These are phyloP conservation scores for Hoplostethus mediterraneus DNA, from an alignment of 2,797 vertebrate species.

Conservation along the genomic window DNA sequence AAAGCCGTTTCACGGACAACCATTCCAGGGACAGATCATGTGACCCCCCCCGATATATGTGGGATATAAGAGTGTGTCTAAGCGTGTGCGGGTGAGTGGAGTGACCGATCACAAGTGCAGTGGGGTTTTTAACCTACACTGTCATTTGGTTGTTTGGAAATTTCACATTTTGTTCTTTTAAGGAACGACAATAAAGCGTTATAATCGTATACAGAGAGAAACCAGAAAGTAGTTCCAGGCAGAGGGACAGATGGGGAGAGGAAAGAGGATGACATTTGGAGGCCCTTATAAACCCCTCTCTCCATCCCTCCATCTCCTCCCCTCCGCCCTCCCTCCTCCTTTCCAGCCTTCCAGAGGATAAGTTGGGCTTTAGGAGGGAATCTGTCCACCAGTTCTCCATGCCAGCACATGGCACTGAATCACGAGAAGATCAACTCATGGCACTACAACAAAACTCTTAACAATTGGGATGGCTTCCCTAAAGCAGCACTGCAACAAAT, in stretches of 20 bases:
- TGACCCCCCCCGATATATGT: constrained; percentile 32
- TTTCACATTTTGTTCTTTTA: constrained; percentile 22
- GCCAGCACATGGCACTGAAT: constrained; percentile 60
- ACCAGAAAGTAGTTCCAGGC: neutral
- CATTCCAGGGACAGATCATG: constrained; percentile 21
- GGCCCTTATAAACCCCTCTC: constrained; percentile 54
- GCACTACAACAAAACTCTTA: constrained; percentile 46
- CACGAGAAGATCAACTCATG: constrained; percentile 61
- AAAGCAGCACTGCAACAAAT: no score
- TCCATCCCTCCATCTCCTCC: constrained; percentile 26
- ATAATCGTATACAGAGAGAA: neutral
- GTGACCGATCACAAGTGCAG: no score
- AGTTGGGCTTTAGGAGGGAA: constrained; percentile 60
- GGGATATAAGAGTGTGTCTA: constrained; percentile 12
- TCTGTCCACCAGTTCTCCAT: constrained; percentile 58
- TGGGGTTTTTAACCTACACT: neutral
- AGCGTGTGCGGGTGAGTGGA: neutral
- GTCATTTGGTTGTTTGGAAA: constrained; percentile 3
- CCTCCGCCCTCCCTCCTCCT: constrained; percentile 29
- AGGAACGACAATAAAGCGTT: neutral
- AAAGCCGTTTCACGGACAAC: constrained; percentile 30
- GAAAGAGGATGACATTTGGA: constrained; percentile 60
- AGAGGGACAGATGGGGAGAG: constrained; percentile 46
- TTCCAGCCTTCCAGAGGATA: constrained; percentile 67
- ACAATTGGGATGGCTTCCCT: constrained; percentile 1